Base-by-base conservation (phyloP, 2,797 vertebrate genomes). In the Rhinella marina region DNA sequence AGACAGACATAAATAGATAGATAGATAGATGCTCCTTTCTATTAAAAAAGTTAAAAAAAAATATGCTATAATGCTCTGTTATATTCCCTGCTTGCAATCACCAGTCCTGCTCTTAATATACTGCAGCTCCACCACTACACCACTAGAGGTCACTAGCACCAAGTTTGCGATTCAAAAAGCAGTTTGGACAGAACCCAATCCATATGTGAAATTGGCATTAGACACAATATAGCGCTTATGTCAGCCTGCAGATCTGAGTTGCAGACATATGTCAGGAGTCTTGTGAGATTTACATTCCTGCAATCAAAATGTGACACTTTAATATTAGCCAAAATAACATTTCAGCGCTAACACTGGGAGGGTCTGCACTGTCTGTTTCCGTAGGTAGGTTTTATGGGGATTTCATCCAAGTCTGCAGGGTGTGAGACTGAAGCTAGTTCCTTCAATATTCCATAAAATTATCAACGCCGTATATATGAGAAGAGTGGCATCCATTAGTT, bases 61-160 rank as follows among this genome's bases (percentile, higher is more conserved):
- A 54, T 54, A 19, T 59, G 17, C 16, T 17, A 59, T 19, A 59
- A 19, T 19, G 17, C 57, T 56, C 54, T 59, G 14, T 62, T 62
- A 62, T 23, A 7, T 62, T 62, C 1, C 61, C 7, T 66, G 27
- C 1, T 32, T 70, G 2, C 25, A 70, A 13, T 27, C 11, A 70
- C 25, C 27, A 14, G 9, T 29, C 7, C 1, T 70, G 23, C n/a
- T 7, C 9, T 16, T 61, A 32, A 21, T 50, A 1, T 56, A 9
- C 19, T 61, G 83, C 41, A 54, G 17, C 29, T 82, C 70, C 64
- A 21, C 2, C 1, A 56, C 25, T 9, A 17, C 5, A 16, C 72
- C 86, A 81, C 78, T 87, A 82, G 86, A 87, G 86, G 68, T 21
- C 78, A 64, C 79, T 62, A 61, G 79, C 52, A 87, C 62, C 79